These are phyloP conservation scores for Nycticorax nycticorax DNA, from an alignment of 2,113 vertebrate genomes.

Conservation along the genomic window DNA sequence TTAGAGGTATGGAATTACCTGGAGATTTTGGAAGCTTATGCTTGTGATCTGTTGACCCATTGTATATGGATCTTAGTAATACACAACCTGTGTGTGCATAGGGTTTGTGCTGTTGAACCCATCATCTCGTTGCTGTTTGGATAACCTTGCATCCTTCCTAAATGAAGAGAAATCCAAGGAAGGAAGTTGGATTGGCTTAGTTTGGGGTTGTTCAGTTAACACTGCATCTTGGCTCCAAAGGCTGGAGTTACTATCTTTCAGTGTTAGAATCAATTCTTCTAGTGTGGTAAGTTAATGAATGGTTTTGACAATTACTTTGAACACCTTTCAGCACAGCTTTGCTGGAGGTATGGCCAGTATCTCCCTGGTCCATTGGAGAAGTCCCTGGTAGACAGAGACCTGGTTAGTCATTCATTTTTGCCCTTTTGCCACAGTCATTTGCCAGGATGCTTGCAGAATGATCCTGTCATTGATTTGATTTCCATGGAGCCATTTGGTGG, in stretches of 20 bases:
- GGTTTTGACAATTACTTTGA: background rate
- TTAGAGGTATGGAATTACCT: background rate
- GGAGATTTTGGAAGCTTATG: background rate
- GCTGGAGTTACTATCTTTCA: background rate
- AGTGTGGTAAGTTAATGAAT: rapidly evolving
- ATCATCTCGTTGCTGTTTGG: background rate
- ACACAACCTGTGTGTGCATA: background rate
- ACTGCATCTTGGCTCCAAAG: background rate
- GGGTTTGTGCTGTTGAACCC: background rate
- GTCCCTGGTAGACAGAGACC: background rate
- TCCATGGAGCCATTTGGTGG: rapidly evolving
- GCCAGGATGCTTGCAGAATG: background rate
- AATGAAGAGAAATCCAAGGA: background rate
- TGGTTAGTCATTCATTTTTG: background rate
- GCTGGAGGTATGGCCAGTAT: background rate
- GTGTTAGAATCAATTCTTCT: background rate
- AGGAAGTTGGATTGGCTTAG: background rate
- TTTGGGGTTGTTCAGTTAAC: background rate
- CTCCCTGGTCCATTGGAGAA: background rate
- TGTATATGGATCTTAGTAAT: background rate
- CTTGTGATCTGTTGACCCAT: background rate
- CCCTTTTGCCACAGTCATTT: background rate
- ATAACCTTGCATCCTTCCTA: background rate
- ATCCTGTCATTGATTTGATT: background rate
- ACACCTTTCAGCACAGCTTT: background rate